Conservation (phyloP, 2,797 vertebrate species). For the Pelobates cultripes region DNA sequence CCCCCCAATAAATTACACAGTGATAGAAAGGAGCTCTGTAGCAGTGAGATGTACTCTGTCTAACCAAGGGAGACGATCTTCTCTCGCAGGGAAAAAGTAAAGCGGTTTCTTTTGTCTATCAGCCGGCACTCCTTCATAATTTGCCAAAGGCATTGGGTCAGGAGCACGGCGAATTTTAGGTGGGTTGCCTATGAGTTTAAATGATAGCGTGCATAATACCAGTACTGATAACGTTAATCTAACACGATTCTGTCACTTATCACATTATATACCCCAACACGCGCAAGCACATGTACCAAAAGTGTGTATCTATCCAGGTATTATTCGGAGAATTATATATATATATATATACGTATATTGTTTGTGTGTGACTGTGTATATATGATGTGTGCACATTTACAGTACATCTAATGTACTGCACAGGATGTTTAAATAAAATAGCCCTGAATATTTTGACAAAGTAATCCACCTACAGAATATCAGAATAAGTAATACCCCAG, state of each 20-base stretch:
- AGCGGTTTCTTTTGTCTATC: conserved; percentile 35
- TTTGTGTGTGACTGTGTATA: background rate
- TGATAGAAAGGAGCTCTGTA: background rate
- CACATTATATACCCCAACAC: background rate
- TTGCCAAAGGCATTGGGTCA: too few species aligned
- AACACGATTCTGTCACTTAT: too few species aligned
- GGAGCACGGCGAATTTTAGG: too few species aligned
- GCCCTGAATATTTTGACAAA: background rate
- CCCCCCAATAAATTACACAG: background rate
- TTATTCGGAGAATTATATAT: background rate
- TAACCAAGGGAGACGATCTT: conserved; percentile 3
- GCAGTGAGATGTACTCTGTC: background rate
- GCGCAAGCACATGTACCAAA: background rate
- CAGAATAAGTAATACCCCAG: background rate
- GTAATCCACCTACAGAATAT: background rate
- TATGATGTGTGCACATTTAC: too few species aligned
- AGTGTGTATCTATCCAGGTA: background rate
- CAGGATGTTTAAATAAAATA: background rate
- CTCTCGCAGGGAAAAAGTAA: conserved; percentile 20
- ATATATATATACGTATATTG: background rate
- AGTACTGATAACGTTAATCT: too few species aligned
- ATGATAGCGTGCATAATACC: too few species aligned
- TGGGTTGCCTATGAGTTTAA: too few species aligned
- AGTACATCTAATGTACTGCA: background rate
- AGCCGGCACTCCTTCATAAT: conserved; percentile 49